Evolutionary conservation across 2,888 invertebrate genomes (phyloP), one percentile per base, ranked within the genome.

Genomic region (Idaea aversata): DNA sequence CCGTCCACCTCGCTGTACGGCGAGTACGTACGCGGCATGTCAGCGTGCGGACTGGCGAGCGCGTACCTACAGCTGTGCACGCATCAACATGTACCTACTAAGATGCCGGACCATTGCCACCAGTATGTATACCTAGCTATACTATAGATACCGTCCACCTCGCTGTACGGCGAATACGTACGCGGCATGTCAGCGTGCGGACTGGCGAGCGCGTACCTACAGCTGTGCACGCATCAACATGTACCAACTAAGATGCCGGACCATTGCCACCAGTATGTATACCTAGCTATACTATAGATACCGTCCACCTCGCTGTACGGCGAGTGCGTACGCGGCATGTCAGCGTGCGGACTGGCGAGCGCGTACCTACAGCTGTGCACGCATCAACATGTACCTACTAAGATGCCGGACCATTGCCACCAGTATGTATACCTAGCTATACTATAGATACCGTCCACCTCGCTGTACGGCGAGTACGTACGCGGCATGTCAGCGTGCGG

Each of bases 21-120:
- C 5, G 36, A 36, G 36, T 97, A 97, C 74, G 73, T 89, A 38
- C 89, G 93, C 38, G 94, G 95, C 70, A 93, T 36, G 5, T 36
- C 36, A 5, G 36, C 6, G 36, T 36, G 6, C 36, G 36, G 5
- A 36, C 36, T 36, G 36, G 5, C 57, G 10, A n/a, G 5, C 57
- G n/a, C 97, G 0, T 99, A 98, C 87, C 95, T 96, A 71, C 95
- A 96, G 78, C 94, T 96, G 65, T 99, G 98, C 83, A 88, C 93
- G 57, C 94, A 94, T 70, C 94, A 95, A 61, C 96, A 96, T 80
- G 95, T 96, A 61, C 96, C 96, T 59, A 93, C 97, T 38, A 94
- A 96, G 75, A 95, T 97, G 75, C 98, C 98, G 0, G 96, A 96
- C 77, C 94, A 94, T 72, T 98, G 98, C 83, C 95, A 97, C 75